phyloP scores from a whole-genome alignment of 1,140 invertebrate genomes.

The Platorchestia sp. region DNA sequence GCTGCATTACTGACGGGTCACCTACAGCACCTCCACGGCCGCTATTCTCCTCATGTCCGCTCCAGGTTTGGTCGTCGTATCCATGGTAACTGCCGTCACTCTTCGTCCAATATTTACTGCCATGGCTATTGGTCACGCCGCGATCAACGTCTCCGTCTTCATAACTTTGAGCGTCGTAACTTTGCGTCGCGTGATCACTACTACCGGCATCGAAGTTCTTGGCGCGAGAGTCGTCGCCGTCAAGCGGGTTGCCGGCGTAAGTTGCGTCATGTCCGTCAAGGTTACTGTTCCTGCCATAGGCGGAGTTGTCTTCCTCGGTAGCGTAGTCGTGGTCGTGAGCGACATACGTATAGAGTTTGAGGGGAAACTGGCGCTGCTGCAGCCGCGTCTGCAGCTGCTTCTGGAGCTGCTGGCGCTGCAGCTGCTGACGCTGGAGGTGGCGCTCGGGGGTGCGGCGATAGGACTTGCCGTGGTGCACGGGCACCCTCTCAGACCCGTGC shows the following conservation, averaged over 20 bases:
- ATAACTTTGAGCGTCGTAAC: neutral
- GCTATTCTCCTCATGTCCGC: neutral
- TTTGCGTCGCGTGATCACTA: neutral
- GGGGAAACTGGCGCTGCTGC: constrained; percentile 31
- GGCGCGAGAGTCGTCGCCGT: neutral
- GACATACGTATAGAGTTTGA: constrained; percentile 29
- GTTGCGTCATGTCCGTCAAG: constrained; percentile 1
- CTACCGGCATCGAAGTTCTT: neutral
- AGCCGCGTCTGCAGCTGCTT: neutral
- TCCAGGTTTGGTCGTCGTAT: neutral
- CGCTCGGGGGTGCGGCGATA: neutral
- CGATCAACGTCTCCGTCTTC: neutral
- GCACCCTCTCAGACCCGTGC: neutral
- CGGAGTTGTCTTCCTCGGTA: neutral
- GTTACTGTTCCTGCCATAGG: constrained; percentile 34
- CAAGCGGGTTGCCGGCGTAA: neutral
- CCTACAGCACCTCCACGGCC: neutral
- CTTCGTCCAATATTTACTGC: neutral
- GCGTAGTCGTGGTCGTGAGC: constrained; percentile 5
- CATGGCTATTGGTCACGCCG: neutral
- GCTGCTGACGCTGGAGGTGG: neutral
- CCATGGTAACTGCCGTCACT: neutral
- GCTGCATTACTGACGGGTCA: neutral
- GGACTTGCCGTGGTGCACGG: constrained; percentile 1
- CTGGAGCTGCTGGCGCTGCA: constrained; percentile 28